Evolutionary conservation across 1,140 invertebrate genomes (phyloP), one percentile per base, ranked within the genome.

Genomic region (Drosophila mojavensis): DNA sequence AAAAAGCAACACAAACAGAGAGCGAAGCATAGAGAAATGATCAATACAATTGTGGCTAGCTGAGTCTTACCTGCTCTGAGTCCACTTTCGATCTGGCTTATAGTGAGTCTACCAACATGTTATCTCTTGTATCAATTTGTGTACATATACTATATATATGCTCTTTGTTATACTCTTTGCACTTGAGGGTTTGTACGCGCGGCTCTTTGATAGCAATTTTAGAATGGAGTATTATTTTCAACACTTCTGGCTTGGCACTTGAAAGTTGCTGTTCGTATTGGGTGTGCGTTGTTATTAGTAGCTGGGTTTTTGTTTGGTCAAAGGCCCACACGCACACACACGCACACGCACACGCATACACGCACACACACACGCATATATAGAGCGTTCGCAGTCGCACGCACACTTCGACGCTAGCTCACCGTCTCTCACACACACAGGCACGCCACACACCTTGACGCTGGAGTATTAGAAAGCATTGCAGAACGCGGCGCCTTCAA

Each of bases 401-500:
- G 15, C 58, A 48, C 43, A 47, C n/a, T 13, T 36, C 3, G 30
- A 28, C 28, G n/a, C 26, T 17, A 30, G 56, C 56, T 59, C 24
- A 59, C 41, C 41, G 56, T 59, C 56, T 10, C 20, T 33, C 45
- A 26, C 39, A 65, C 45, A 55, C 62, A 75, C 65, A 36, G 36
- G n/a, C 43, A 56, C 48, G 43, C 56, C 75, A 56, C 62, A 78
- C 75, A 78, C 71, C 75, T 78, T 61, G 70, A 70, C 68, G 62
- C 65, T 36, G 69, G 58, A 75, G 79, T 69, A 60, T 68, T 79
- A 71, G 79, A 61, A 70, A 67, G 61, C 54, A 81, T 68, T 74
- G 78, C 70, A 78, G 70, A 65, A 62, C 64, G 61, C 75, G 69
- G 30, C 45, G 62, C 62, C 60, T 63, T 63, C 54, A 59, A 56